These are phyloP conservation scores for Notothenia coriiceps DNA, from an alignment of 2,113 vertebrate genomes.

Conservation along the genomic window DNA sequence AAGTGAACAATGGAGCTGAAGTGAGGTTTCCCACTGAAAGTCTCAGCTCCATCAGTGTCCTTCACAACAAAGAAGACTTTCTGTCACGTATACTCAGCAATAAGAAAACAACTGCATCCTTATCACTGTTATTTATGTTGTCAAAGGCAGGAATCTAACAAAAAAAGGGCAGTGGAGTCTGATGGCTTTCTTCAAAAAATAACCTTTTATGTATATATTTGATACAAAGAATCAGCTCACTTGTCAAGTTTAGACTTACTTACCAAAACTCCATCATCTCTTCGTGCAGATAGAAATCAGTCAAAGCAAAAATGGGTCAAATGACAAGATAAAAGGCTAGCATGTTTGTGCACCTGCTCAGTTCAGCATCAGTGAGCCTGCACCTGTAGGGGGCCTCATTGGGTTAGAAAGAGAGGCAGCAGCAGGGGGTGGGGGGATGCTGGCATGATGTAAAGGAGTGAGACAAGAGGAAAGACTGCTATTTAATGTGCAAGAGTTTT, in stretches of 20 bases:
- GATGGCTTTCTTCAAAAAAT: neutral
- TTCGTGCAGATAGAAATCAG: slow-evolving; percentile 12
- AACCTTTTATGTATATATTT: neutral
- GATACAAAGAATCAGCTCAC: neutral
- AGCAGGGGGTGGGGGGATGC: slow-evolving; percentile 40
- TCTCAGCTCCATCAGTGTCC: slow-evolving; percentile 31
- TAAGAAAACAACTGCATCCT: neutral
- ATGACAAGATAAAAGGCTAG: slow-evolving; percentile 58
- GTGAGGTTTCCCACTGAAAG: slow-evolving; percentile 42
- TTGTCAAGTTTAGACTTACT: neutral
- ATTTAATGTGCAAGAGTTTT: slow-evolving; percentile 20
- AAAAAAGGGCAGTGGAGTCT: neutral
- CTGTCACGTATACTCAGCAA: slow-evolving; percentile 24
- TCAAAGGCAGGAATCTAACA: neutral
- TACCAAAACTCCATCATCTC: slow-evolving; percentile 28
- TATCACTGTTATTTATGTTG: neutral
- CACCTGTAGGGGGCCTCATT: slow-evolving; percentile 79
- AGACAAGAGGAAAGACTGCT: neutral
- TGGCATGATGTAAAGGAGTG: slow-evolving; percentile 23
- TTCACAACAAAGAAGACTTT: slow-evolving; percentile 41
- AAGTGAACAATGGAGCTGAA: slow-evolving; percentile 68
- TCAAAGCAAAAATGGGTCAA: slow-evolving; percentile 57
- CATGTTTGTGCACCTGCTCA: slow-evolving; percentile 64
- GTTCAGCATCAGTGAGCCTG: slow-evolving; percentile 53
- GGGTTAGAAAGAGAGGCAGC: slow-evolving; percentile 63